Conservation (phyloP, 2,113 vertebrate genomes). For the Gambusia holbrooki region DNA sequence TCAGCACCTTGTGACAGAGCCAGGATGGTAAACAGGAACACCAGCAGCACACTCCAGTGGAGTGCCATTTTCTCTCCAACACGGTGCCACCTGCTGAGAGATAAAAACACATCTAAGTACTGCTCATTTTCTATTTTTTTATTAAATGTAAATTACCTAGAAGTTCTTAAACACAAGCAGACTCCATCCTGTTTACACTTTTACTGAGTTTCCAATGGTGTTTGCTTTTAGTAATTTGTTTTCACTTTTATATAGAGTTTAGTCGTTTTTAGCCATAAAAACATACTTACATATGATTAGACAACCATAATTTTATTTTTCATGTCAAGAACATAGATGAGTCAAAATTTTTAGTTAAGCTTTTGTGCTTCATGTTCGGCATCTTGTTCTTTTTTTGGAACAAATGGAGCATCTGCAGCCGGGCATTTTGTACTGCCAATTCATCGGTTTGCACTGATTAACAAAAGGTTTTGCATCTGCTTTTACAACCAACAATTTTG, state of each 20-base stretch:
- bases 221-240: background rate
- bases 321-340: background rate
- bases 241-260: background rate
- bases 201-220: background rate
- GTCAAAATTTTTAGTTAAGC: background rate
- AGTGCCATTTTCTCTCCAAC: conserved; percentile 61
- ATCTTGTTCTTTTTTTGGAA: background rate
- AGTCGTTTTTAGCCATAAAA: background rate
- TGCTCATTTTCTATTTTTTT: background rate
- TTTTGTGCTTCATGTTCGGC: background rate
- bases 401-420: background rate
- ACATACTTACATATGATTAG: background rate
- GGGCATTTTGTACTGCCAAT: background rate
- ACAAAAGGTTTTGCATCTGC: too few species aligned
- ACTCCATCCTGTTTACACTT: background rate
- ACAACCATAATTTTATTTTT: background rate
- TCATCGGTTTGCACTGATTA: too few species aligned
- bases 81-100: conserved; percentile 65
- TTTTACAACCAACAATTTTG: too few species aligned
- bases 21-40: conserved; percentile 56
- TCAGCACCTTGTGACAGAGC: conserved; percentile 57
- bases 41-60: conserved; percentile 59
- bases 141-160: too few species aligned
- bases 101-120: conserved; percentile 20
- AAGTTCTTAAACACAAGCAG: background rate